These are phyloP conservation scores for Nasonia oneida DNA, from an alignment of 2,888 invertebrate species.

Conservation along the genomic window DNA sequence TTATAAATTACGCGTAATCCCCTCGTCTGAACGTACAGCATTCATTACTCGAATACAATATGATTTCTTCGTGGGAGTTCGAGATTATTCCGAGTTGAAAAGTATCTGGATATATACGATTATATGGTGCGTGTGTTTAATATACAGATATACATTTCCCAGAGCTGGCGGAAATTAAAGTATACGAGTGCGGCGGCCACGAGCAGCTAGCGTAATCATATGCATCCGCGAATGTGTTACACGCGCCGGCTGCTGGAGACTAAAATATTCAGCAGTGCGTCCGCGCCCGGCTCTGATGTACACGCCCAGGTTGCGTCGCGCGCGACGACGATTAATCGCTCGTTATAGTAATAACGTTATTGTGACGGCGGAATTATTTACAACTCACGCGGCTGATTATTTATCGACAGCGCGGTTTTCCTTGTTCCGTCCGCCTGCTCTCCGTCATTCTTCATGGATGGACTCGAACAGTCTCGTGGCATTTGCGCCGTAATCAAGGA, in stretches of 20 bases:
- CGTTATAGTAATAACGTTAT: slow-evolving; percentile 39
- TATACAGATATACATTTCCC: slow-evolving; percentile 15
- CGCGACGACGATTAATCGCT: slow-evolving; percentile 23
- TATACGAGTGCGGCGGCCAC: slow-evolving; percentile 24
- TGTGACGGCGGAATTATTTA: slow-evolving; percentile 33
- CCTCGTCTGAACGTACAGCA: not conserved
- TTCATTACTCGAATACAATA: not conserved
- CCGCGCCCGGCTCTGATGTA: not conserved
- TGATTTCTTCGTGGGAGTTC: not conserved
- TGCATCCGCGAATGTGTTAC: slow-evolving; percentile 43
- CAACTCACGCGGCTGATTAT: not conserved
- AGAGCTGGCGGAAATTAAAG: slow-evolving; percentile 54
- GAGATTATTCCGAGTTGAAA: not conserved
- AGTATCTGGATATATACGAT: too few species aligned
- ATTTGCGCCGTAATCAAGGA: not conserved
- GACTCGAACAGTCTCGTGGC: not conserved
- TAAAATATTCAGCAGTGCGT: slow-evolving; percentile 42
- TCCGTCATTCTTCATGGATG: not conserved
- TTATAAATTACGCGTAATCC: too few species aligned
- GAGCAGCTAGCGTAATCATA: slow-evolving; percentile 41
- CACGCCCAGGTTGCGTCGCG: not conserved
- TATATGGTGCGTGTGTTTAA: too few species aligned
- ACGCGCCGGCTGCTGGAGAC: not conserved
- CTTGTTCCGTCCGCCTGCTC: too few species aligned
- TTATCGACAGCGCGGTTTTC: not conserved